Percentiles rank a stretch among this genome's conserved stretches.
These are phyloP conservation scores for Rhorus exstirpatorius DNA, from an alignment of 2,888 invertebrate genomes.

Conservation along the genomic window DNA sequence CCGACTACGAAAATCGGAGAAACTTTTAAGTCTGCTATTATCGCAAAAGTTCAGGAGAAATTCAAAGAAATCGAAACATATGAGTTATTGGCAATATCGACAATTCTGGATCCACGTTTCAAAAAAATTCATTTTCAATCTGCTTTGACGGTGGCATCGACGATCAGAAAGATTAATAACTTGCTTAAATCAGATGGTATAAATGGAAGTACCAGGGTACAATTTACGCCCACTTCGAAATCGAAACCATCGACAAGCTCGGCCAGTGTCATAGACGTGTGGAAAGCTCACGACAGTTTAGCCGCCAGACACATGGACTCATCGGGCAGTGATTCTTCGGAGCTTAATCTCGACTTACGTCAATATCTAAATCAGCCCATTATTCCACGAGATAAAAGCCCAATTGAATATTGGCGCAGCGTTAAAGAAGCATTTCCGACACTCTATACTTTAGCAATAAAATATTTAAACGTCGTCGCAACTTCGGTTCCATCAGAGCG, in stretches of 20 bases:
- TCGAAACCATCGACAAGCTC: not conserved
- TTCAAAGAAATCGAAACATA: constrained; percentile 40
- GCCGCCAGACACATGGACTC: constrained; percentile 5
- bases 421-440: constrained; percentile 56
- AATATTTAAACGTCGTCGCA: constrained; percentile 41
- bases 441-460: constrained; percentile 44
- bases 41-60: constrained; percentile 40
- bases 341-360: constrained; percentile 21
- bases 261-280: constrained; percentile 33
- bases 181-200: constrained; percentile 10
- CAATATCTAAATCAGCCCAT: constrained; percentile 40
- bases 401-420: constrained; percentile 54
- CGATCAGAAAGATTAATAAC: constrained; percentile 47
- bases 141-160: constrained; percentile 43
- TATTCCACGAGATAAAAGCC: constrained; percentile 35
- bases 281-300: constrained; percentile 47
- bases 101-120: constrained; percentile 71
- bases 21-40: not conserved
- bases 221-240: not conserved
- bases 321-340: not conserved
- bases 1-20: constrained; percentile 34
- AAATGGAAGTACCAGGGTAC: not conserved
- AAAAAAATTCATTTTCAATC: constrained; percentile 70
- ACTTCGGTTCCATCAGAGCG: constrained; percentile 68
- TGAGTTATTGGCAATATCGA: constrained; percentile 59